A percentile compares a stretch with the other conserved stretches of the same genome.
Evolutionary conservation across 2,797 vertebrate species (phyloP).

Genomic region (Alfaro cultratus): DNA sequence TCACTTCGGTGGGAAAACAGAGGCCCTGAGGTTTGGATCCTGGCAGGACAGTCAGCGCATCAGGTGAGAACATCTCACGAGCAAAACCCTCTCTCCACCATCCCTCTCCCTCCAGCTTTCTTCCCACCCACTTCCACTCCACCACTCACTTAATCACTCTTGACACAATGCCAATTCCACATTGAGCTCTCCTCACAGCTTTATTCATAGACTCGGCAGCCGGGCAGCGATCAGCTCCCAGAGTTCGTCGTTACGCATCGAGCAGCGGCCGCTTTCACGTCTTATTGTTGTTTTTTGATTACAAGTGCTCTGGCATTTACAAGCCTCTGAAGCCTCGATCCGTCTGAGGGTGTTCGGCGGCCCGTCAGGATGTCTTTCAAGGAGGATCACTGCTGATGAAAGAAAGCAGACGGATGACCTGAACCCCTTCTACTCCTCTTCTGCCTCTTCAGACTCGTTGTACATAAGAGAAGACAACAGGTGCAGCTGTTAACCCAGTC

Average conservation of each 20-base stretch:
- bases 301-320: constrained; percentile 42
- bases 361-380: constrained; percentile 38
- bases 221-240: constrained; percentile 47
- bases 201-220: constrained; percentile 63
- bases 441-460: constrained; percentile 22
- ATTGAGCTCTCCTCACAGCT: constrained; percentile 55
- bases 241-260: constrained; percentile 35
- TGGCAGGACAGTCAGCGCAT: constrained; percentile 66
- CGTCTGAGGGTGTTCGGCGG: constrained; percentile 23
- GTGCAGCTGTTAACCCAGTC: constrained; percentile 56
- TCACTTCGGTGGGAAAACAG: constrained; percentile 44
- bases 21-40: constrained; percentile 59
- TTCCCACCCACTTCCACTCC: constrained; percentile 14
- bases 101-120: not conserved
- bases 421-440: constrained; percentile 18
- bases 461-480: constrained; percentile 26
- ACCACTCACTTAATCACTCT: constrained; percentile 59
- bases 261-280: constrained; percentile 29
- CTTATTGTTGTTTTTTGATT: constrained; percentile 45
- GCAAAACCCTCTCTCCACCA: constrained; percentile 6
- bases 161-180: constrained; percentile 73
- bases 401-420: constrained; percentile 27
- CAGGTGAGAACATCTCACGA: constrained; percentile 58
- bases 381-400: constrained; percentile 3
- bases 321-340: constrained; percentile 10